These are phyloP conservation scores for Alethe diademata DNA, from an alignment of 2,113 vertebrate species.

Conservation along the genomic window DNA sequence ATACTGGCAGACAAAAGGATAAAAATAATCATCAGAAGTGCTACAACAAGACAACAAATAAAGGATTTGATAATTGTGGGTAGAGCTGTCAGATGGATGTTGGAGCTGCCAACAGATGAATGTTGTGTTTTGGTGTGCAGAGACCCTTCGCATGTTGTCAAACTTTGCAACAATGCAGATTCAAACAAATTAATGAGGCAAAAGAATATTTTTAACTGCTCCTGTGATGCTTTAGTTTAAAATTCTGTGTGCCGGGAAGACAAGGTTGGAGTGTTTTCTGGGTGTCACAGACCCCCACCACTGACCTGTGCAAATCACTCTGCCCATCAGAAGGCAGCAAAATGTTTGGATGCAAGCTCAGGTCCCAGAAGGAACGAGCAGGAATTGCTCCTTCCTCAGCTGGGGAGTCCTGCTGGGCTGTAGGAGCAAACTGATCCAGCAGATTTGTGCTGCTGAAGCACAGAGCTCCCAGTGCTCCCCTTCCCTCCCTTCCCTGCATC, in stretches of 20 bases:
- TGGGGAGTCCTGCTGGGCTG: neutral
- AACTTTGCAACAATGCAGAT: neutral
- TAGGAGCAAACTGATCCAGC: neutral
- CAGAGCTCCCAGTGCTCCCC: neutral
- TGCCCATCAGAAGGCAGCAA: neutral
- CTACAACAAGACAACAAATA: neutral
- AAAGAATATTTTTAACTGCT: neutral
- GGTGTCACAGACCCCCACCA: neutral
- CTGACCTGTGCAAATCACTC: neutral
- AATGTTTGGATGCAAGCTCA: neutral
- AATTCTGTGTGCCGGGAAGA: neutral
- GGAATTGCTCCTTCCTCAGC: neutral
- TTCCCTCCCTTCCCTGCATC: neutral
- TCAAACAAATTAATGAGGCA: neutral
- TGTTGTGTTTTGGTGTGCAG: accelerated
- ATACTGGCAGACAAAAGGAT: constrained; percentile 20
- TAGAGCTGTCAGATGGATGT: neutral
- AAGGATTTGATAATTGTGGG: neutral
- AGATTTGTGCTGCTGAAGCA: neutral
- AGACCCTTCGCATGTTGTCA: neutral
- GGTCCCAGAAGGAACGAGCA: neutral
- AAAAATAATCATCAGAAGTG: constrained; percentile 26
- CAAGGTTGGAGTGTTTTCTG: accelerated
- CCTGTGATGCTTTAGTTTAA: neutral
- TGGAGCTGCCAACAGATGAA: neutral